phyloP scores from a whole-genome alignment of 2,113 vertebrate species.

The Erythrocercus mccallii region DNA sequence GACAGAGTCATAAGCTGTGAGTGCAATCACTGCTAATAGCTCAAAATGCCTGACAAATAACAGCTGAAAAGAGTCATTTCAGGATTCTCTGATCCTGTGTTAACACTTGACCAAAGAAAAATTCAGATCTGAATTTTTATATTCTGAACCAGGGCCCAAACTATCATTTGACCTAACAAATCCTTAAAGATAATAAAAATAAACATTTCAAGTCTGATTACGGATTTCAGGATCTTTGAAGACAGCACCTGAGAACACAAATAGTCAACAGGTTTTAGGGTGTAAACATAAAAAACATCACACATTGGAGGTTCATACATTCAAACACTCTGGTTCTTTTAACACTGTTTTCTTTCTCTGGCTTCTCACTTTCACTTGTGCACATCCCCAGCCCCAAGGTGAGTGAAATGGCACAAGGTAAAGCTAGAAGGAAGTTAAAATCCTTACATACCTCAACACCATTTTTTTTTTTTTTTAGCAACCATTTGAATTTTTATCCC shows the following conservation, averaged over 20 bases:
- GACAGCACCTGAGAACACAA: not conserved
- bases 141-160: not conserved
- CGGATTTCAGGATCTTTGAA: not conserved
- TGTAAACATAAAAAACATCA: not conserved
- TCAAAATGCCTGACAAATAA: not conserved
- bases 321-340: not conserved
- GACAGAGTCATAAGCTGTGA: slow-evolving; percentile 6
- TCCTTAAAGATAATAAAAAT: not conserved
- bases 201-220: not conserved
- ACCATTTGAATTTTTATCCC: not conserved
- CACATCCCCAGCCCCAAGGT: not conserved
- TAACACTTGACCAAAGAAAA: not conserved
- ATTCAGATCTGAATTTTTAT: not conserved
- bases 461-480: not conserved
- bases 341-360: fast-evolving
- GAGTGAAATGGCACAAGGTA: not conserved
- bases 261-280: not conserved
- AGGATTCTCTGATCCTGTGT: not conserved
- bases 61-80: not conserved
- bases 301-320: not conserved
- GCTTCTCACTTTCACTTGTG: not conserved
- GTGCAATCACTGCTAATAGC: slow-evolving; percentile 12
- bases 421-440: not conserved
- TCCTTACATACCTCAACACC: not conserved
- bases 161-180: not conserved